These are phyloP conservation scores for Elephantulus edwardii DNA, from an alignment of 2,113 vertebrate genomes.

Conservation along the genomic window DNA sequence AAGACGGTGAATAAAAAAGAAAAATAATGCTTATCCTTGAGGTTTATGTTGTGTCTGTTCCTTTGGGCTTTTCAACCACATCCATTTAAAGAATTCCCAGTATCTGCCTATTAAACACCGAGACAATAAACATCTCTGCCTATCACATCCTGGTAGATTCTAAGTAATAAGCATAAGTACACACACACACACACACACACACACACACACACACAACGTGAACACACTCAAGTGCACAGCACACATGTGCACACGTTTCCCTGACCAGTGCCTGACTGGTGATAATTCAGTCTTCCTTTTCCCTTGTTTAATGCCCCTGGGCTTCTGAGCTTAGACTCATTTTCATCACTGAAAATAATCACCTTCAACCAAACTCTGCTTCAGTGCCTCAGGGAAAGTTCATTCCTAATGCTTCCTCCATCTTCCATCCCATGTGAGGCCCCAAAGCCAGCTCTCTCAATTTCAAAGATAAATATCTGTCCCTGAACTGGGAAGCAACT, in stretches of 20 bases:
- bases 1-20: background rate
- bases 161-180: rapidly evolving
- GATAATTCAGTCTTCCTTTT: background rate
- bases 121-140: background rate
- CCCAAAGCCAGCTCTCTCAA: background rate
- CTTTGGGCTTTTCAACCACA: background rate
- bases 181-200: background rate
- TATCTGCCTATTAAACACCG: background rate
- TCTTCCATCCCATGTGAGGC: background rate
- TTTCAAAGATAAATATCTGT: background rate
- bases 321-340: slow-evolving; percentile 23
- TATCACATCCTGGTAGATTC: background rate
- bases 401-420: background rate
- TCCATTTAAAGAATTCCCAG: background rate
- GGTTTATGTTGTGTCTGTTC: background rate
- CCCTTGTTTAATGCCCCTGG: background rate
- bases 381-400: slow-evolving; percentile 26
- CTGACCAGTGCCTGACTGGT: background rate
- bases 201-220: too few species aligned
- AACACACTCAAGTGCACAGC: too few species aligned
- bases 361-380: background rate
- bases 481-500: background rate
- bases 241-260: background rate
- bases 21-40: slow-evolving; percentile 6
- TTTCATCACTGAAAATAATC: slow-evolving; percentile 43